Evolutionary conservation across 2,888 invertebrate species (phyloP).

Genomic region (Platycheirus rosarum): DNA sequence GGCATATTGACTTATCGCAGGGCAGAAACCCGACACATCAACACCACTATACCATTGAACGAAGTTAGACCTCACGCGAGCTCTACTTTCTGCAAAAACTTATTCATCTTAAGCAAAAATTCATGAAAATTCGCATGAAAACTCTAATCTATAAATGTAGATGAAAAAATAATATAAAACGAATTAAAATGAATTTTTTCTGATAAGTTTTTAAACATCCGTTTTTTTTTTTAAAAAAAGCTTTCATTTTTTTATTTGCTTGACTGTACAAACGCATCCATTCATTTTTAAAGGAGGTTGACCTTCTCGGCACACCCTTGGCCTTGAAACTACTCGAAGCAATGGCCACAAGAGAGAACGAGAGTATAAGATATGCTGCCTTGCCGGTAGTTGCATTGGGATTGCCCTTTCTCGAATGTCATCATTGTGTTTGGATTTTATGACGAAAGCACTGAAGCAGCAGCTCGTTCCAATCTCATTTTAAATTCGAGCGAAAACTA

Average conservation of each 20-base stretch:
- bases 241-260: slow-evolving; percentile 12
- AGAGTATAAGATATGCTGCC: slow-evolving; percentile 26
- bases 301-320: slow-evolving; percentile 72
- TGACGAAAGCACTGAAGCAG: slow-evolving; percentile 30
- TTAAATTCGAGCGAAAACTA: slow-evolving; percentile 36
- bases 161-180: too few species aligned
- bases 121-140: too few species aligned
- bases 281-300: slow-evolving; percentile 55
- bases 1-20: too few species aligned
- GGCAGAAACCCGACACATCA: too few species aligned
- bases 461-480: slow-evolving; percentile 30
- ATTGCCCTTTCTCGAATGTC: slow-evolving; percentile 30
- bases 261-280: slow-evolving; percentile 53
- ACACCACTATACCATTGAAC: too few species aligned
- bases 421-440: slow-evolving; percentile 38
- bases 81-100: too few species aligned
- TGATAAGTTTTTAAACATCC: too few species aligned
- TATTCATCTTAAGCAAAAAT: too few species aligned
- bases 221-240: too few species aligned
- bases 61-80: too few species aligned
- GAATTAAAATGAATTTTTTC: too few species aligned
- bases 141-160: too few species aligned
- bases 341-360: slow-evolving; percentile 49
- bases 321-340: slow-evolving; percentile 64
- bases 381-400: slow-evolving; percentile 30